Conservation (phyloP, 2,113 vertebrate species). For the Chamaea fasciata region DNA sequence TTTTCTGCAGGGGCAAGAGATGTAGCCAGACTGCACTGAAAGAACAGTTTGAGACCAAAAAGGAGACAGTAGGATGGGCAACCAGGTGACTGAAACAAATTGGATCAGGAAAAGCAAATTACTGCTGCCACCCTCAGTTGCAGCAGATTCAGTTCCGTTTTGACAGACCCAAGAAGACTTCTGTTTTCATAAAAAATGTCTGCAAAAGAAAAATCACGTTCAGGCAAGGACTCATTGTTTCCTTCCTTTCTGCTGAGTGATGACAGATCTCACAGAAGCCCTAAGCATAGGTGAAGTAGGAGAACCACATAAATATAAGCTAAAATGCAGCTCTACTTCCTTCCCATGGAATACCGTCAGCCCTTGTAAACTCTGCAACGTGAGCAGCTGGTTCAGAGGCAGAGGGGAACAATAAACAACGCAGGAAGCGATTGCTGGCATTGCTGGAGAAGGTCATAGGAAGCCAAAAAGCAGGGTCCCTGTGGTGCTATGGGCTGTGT, state of each 20-base stretch:
- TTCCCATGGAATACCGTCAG: neutral
- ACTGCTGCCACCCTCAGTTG: neutral
- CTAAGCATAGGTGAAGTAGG: neutral
- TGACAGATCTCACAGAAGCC: neutral
- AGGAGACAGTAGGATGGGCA: neutral
- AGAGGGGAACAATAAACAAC: neutral
- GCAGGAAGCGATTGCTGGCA: neutral
- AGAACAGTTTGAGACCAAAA: neutral
- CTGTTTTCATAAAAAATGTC: neutral
- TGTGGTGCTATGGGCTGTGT: neutral
- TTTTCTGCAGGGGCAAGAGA: neutral
- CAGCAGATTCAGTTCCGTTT: neutral
- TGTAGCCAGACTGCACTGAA: neutral
- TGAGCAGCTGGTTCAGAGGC: neutral
- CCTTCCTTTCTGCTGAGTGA: conserved; percentile 22
- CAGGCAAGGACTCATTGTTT: neutral
- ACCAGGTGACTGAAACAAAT: neutral
- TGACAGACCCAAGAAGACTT: neutral
- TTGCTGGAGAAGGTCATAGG: neutral
- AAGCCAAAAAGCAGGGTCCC: neutral
- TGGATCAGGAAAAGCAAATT: neutral
- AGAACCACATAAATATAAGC: neutral
- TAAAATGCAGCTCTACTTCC: conserved; percentile 4
- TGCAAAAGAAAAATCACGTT: conserved; percentile 20
- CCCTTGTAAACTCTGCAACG: neutral